Percentiles rank a stretch among this genome's conserved stretches.
These are phyloP conservation scores for Sebastes ruberrimus DNA, from an alignment of 2,797 vertebrate species.

Conservation along the genomic window DNA sequence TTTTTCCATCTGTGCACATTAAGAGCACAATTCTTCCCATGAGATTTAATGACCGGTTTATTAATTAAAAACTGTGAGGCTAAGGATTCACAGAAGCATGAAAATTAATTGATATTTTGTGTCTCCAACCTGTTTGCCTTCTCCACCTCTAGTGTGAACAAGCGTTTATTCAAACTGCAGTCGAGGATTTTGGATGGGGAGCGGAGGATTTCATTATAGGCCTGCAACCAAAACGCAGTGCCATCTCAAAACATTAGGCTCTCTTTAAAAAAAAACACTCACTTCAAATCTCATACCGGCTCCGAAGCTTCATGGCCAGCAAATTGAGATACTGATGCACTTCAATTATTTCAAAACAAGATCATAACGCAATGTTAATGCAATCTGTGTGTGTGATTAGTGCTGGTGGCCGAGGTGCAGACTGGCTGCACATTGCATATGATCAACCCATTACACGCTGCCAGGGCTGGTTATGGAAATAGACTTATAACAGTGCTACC, in stretches of 20 bases:
- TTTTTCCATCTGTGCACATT: not conserved
- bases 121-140: conserved; percentile 4
- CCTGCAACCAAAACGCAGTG: not conserved
- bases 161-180: conserved; percentile 20
- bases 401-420: conserved; percentile 58
- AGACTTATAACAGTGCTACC: conserved; percentile 78
- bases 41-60: not conserved
- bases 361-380: conserved; percentile 64
- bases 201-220: not conserved
- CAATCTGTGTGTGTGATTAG: conserved; percentile 73
- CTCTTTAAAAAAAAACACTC: not conserved
- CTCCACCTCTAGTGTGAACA: conserved; percentile 1
- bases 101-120: conserved; percentile 2
- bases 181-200: not conserved
- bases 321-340: conserved; percentile 58
- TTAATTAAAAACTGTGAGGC: not conserved
- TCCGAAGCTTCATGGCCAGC: conserved; percentile 6
- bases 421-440: conserved; percentile 65
- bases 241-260: conserved; percentile 19
- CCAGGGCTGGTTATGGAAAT: conserved; percentile 77
- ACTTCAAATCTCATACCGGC: conserved; percentile 5
- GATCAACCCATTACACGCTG: conserved; percentile 74
- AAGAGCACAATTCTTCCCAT: not conserved
- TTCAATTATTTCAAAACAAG: conserved; percentile 68
- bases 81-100: not conserved